Conservation (phyloP, 2,888 invertebrate species). For the Coelinius sp. region DNA sequence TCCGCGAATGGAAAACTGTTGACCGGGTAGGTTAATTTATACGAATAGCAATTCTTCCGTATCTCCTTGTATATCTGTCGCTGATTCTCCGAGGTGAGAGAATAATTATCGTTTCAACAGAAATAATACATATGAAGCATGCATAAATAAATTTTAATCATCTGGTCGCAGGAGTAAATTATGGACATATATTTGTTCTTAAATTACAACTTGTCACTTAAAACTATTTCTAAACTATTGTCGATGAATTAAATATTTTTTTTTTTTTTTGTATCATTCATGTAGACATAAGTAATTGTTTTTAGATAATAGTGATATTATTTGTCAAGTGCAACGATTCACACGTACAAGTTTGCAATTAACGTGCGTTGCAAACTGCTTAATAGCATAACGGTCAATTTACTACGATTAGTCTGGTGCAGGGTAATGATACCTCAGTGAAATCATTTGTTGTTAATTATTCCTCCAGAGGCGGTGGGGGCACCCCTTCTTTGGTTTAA, state of each 20-base stretch:
- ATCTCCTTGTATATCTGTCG: constrained; percentile 39
- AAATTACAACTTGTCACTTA: constrained; percentile 11
- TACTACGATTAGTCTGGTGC: constrained; percentile 63
- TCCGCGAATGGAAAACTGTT: constrained; percentile 35
- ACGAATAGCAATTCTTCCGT: constrained; percentile 40
- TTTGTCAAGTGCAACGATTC: constrained; percentile 50
- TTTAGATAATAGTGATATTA: background rate
- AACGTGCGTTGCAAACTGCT: constrained; percentile 59
- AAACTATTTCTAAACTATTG: background rate
- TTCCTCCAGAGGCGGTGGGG: constrained; percentile 51
- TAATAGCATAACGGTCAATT: constrained; percentile 69
- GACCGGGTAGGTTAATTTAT: constrained; percentile 35
- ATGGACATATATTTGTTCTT: background rate
- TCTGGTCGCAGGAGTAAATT: constrained; percentile 11
- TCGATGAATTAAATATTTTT: background rate
- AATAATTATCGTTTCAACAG: constrained; percentile 25
- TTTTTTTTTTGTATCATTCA: too few species aligned
- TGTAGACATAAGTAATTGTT: background rate
- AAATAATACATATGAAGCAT: constrained; percentile 22
- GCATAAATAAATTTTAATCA: constrained; percentile 11
- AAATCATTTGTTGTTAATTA: constrained; percentile 69
- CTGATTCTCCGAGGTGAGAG: constrained; percentile 28
- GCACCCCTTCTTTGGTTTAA: constrained; percentile 34
- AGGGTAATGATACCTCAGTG: constrained; percentile 62
- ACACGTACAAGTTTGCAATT: constrained; percentile 58